Percentiles rank a stretch among this genome's conserved stretches.
These are phyloP conservation scores for Synanthedon myopaeformis DNA, from an alignment of 2,888 invertebrate species.

Conservation along the genomic window DNA sequence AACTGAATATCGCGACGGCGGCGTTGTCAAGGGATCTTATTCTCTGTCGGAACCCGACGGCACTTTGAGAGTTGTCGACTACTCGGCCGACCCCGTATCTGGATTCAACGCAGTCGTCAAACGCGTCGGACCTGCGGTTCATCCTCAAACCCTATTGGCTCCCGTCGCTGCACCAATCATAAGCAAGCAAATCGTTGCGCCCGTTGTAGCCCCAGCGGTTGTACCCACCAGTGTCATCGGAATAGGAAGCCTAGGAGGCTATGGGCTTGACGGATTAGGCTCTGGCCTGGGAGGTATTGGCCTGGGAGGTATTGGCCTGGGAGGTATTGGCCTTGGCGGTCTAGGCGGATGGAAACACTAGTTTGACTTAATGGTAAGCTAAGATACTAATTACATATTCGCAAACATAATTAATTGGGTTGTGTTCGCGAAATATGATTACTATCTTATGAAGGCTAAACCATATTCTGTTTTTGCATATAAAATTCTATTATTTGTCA, in stretches of 20 bases:
- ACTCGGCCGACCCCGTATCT: constrained; percentile 44
- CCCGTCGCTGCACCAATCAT: constrained; percentile 11
- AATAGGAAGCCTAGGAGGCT: constrained; percentile 12
- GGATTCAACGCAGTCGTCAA: constrained; percentile 64
- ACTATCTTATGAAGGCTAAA: constrained; percentile 1
- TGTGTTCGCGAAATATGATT: constrained; percentile 2
- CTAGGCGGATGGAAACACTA: constrained; percentile 20
- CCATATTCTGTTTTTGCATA: constrained; percentile 16
- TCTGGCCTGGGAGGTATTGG: constrained; percentile 7
- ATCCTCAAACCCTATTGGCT: constrained; percentile 29
- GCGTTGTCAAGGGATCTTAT: constrained; percentile 55
- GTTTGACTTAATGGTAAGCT: not conserved
- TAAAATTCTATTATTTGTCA: constrained; percentile 8
- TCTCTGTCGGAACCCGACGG: constrained; percentile 59
- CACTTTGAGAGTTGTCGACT: constrained; percentile 53
- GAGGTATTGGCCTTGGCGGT: constrained; percentile 7
- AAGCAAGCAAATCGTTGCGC: constrained; percentile 2
- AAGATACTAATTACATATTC: not conserved
- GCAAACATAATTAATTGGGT: not conserved
- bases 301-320: constrained; percentile 2
- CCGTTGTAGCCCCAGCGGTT: constrained; percentile 10
- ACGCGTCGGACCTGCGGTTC: constrained; percentile 42
- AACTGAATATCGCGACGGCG: constrained; percentile 52
- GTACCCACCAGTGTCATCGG: constrained; percentile 13
- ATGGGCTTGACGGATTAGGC: constrained; percentile 4